Evolutionary conservation across 2,888 invertebrate species (phyloP).

Genomic region (Falcaria lacertinaria): DNA sequence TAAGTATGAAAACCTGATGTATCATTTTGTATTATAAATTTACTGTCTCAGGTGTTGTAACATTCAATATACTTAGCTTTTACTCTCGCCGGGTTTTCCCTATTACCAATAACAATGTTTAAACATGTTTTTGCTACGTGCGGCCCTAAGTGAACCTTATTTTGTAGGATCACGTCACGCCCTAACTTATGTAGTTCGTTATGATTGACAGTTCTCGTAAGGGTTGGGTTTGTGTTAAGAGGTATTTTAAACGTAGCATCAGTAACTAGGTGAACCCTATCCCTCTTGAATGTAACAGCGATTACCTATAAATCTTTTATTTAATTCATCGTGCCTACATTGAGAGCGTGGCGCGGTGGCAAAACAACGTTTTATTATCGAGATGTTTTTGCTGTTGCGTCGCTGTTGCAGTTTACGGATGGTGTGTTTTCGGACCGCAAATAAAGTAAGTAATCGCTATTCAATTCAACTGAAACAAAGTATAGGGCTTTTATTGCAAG

Average conservation of each 20-base stretch:
- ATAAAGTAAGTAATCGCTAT: too few species aligned
- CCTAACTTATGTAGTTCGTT: conserved; percentile 1
- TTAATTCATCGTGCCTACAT: too few species aligned
- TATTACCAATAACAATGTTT: conserved; percentile 44
- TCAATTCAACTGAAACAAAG: too few species aligned
- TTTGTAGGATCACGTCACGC: conserved; percentile 21
- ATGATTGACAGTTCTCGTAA: neutral
- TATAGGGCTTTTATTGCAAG: too few species aligned
- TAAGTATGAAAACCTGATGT: neutral
- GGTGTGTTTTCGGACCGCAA: too few species aligned
- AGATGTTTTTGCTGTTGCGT: too few species aligned
- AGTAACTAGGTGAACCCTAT: too few species aligned
- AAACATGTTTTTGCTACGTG: conserved; percentile 31
- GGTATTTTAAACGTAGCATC: conserved; percentile 20
- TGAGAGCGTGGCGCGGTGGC: too few species aligned
- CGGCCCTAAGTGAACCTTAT: conserved; percentile 13
- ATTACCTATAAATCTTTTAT: too few species aligned
- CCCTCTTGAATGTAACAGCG: too few species aligned
- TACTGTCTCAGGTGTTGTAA: conserved; percentile 17
- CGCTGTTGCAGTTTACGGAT: too few species aligned
- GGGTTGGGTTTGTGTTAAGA: conserved; percentile 3
- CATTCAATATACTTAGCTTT: conserved; percentile 9
- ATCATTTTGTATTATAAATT: conserved; percentile 5
- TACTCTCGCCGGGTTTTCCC: conserved; percentile 9
- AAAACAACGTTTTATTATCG: too few species aligned